These are phyloP conservation scores for Drosophila ironensis DNA, from an alignment of 1,140 invertebrate genomes.

Conservation along the genomic window DNA sequence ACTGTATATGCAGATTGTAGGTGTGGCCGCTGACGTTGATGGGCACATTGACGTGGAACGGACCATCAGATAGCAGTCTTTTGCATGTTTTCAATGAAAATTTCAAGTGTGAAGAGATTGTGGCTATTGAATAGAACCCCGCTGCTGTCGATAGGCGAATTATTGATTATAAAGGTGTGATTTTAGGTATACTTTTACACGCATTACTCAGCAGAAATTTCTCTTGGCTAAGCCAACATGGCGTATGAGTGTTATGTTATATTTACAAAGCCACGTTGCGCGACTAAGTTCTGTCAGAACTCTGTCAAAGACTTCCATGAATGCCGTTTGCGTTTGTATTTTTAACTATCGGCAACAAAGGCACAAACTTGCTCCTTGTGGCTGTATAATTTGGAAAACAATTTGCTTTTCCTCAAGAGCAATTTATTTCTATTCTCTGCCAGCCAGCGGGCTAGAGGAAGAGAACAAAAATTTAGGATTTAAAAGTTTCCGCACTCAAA, in stretches of 20 bases:
- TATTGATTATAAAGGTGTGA: too few relatives aligned
- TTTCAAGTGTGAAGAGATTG: conserved; percentile 2
- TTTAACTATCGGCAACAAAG: conserved; percentile 15
- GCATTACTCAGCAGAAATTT: too few relatives aligned
- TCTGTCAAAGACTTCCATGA: too few relatives aligned
- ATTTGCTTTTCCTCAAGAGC: conserved; percentile 32
- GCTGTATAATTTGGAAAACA: conserved; percentile 37
- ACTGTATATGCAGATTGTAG: conserved; percentile 18
- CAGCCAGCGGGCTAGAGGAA: background rate
- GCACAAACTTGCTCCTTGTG: conserved; percentile 26
- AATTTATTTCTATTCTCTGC: conserved; percentile 26
- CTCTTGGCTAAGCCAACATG: too few relatives aligned
- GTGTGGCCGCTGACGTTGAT: conserved; percentile 32
- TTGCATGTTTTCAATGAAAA: conserved; percentile 26
- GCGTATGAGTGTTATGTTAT: too few relatives aligned
- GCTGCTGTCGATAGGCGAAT: too few relatives aligned
- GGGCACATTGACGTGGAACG: too few relatives aligned
- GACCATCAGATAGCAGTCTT: conserved; percentile 22
- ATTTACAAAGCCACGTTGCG: too few relatives aligned
- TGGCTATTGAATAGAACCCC: background rate
- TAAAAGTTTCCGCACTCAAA: conserved; percentile 34
- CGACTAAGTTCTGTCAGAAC: too few relatives aligned
- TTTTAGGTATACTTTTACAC: background rate
- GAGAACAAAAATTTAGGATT: background rate
- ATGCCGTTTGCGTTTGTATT: too few relatives aligned